Evolutionary conservation across 2,113 vertebrate species (phyloP), one percentile per base, ranked within the genome.

Genomic region (Hippocampus comes): DNA sequence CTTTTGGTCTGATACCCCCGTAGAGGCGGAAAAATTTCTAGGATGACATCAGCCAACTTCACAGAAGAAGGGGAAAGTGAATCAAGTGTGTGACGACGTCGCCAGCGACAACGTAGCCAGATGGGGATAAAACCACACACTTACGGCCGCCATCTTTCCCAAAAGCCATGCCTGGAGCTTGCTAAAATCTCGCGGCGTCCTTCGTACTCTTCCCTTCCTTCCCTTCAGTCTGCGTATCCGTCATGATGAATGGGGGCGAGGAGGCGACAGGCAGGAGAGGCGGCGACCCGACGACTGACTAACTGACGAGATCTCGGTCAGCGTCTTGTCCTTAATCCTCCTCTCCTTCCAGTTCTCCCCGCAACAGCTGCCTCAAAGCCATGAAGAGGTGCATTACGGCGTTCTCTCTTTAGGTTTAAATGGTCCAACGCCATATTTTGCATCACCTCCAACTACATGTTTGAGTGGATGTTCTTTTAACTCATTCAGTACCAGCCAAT

Each of bases 211-310:
- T 15, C 9, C 57, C 68, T 75, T 86, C 48, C 27, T 85, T 85
- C 68, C 17, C 41, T 74, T 78, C 82, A 85, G 20, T 68, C 79
- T 73, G 80, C 67, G 70, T 81, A 64, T 80, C 77, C 73, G 87
- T 87, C 86, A 81, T 59, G 63, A 78, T 88, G 84, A 85, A 91
- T 88, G 68, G 84, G 79, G 79, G 86, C 68, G 65, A 86, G 85
- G 85, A 87, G 70, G 87, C 76, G 87, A 88, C 82, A 88, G 86
- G 90, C 87, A 86, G 20, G 20, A 55, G 86, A 71, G 81, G 20
- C 77, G 75, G 75, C 74, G 82, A 84, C 81, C 83, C 71, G 67
- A 78, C 83, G 23, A 57, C 56, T 10, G 23, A 78, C 82, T 80
- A 8, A 59, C 23, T 25, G 25, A 12, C 56, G 5, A 80, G 79